Percentiles rank a stretch among this genome's conserved stretches.
phyloP scores from a whole-genome alignment of 2,888 invertebrate genomes.

The Hesperia comma region DNA sequence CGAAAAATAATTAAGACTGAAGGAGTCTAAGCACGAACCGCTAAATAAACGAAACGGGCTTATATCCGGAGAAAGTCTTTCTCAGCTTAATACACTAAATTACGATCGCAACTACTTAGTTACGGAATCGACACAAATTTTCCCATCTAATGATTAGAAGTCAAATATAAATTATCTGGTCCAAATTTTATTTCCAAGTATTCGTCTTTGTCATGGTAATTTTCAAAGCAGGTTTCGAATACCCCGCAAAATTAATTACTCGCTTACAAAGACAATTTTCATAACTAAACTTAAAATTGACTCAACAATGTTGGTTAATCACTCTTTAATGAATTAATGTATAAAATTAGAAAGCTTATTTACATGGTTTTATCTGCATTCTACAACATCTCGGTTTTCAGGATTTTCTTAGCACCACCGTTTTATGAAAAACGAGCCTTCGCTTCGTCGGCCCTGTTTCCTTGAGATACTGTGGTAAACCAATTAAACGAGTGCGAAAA shows the following conservation, averaged over 20 bases:
- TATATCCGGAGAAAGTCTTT: constrained; percentile 5
- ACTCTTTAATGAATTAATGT: neutral
- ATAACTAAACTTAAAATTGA: neutral
- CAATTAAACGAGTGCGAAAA: neutral
- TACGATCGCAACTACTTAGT: constrained; percentile 4
- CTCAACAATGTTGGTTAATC: neutral
- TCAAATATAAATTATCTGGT: constrained; percentile 3
- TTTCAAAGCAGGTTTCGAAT: neutral
- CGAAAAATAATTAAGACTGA: neutral
- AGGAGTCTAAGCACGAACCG: constrained; percentile 6
- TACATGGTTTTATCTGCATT: too few relatives aligned
- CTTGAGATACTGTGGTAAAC: neutral
- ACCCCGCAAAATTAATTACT: constrained; percentile 1
- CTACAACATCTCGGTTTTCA: too few relatives aligned
- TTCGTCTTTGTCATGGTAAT: neutral
- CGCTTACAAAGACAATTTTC: neutral
- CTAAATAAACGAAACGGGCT: constrained; percentile 11
- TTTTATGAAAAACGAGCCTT: neutral
- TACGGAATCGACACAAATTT: neutral
- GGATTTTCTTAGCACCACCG: neutral
- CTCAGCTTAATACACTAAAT: constrained; percentile 3
- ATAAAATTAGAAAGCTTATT: too few relatives aligned
- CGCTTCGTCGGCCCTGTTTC: neutral
- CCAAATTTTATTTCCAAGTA: neutral
- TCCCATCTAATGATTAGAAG: constrained; percentile 1